phyloP scores from a whole-genome alignment of 2,888 invertebrate species.

The Pilophorus perplexus region DNA sequence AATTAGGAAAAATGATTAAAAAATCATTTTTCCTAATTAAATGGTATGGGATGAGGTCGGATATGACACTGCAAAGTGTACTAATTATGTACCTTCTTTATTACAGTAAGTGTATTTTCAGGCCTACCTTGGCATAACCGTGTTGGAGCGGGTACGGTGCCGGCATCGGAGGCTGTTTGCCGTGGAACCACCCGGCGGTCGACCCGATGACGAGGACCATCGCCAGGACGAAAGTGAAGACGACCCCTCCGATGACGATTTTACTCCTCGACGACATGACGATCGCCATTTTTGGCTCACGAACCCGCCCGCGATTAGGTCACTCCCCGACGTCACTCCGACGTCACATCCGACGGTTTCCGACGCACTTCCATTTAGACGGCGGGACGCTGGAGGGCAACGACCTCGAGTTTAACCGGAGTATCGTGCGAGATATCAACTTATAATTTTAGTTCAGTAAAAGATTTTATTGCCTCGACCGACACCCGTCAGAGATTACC shows the following conservation, averaged over 20 bases:
- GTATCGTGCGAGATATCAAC: too few relatives aligned
- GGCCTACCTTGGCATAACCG: constrained; percentile 40
- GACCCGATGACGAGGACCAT: constrained; percentile 50
- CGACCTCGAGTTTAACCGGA: too few relatives aligned
- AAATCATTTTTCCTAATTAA: not conserved
- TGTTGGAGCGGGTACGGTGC: constrained; percentile 45
- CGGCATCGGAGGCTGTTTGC: constrained; percentile 37
- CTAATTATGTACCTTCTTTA: not conserved
- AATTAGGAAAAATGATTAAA: too few relatives aligned
- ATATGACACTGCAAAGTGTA: not conserved
- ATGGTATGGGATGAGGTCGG: not conserved
- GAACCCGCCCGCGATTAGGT: too few relatives aligned
- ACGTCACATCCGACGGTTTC: too few relatives aligned
- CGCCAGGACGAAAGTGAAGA: constrained; percentile 50
- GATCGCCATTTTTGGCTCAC: constrained; percentile 50
- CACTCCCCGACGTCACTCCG: too few relatives aligned
- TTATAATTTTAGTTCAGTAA: too few relatives aligned
- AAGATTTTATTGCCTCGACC: too few relatives aligned
- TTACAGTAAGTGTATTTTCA: not conserved
- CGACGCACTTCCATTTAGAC: too few relatives aligned
- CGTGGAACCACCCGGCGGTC: constrained; percentile 62
- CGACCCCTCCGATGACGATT: constrained; percentile 50
- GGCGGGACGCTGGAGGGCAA: too few relatives aligned
- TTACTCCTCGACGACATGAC: constrained; percentile 52
- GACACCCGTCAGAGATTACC: too few relatives aligned